These are phyloP conservation scores for Taurulus bubalis DNA, from an alignment of 2,113 vertebrate genomes.

Conservation along the genomic window DNA sequence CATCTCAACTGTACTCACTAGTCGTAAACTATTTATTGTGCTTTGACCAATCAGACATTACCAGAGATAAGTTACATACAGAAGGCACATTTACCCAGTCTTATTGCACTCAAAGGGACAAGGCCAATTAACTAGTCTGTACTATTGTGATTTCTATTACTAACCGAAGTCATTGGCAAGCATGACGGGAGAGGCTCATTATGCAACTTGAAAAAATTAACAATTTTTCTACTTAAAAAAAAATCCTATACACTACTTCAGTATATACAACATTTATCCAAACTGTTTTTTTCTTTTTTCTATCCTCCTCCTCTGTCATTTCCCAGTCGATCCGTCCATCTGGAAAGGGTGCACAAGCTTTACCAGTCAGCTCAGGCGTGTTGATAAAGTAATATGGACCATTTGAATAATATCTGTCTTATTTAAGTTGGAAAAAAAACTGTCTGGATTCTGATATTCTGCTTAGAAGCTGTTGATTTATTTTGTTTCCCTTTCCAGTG, in stretches of 20 bases:
- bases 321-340: conserved; percentile 66
- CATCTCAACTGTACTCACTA: conserved; percentile 86
- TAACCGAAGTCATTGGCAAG: conserved; percentile 77
- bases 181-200: conserved; percentile 81
- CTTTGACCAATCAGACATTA: conserved; percentile 88
- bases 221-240: conserved; percentile 67
- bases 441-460: conserved; percentile 69
- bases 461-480: conserved; percentile 67
- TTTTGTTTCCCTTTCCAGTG: conserved; percentile 52
- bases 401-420: conserved; percentile 72
- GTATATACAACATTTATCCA: conserved; percentile 65
- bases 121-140: conserved; percentile 79
- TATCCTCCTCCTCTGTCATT: conserved; percentile 74
- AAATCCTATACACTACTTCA: conserved; percentile 64
- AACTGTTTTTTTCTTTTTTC: conserved; percentile 52
- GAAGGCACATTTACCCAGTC: conserved; percentile 70
- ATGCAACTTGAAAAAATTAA: conserved; percentile 80
- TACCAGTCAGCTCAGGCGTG: conserved; percentile 86
- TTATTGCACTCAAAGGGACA: conserved; percentile 85
- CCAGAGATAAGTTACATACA: conserved; percentile 78
- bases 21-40: conserved; percentile 87
- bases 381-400: conserved; percentile 80
- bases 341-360: conserved; percentile 86
- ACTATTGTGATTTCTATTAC: conserved; percentile 75
- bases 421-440: conserved; percentile 68